Evolutionary conservation across 2,113 vertebrate genomes (phyloP).

Genomic region (Myrmecobius fasciatus): DNA sequence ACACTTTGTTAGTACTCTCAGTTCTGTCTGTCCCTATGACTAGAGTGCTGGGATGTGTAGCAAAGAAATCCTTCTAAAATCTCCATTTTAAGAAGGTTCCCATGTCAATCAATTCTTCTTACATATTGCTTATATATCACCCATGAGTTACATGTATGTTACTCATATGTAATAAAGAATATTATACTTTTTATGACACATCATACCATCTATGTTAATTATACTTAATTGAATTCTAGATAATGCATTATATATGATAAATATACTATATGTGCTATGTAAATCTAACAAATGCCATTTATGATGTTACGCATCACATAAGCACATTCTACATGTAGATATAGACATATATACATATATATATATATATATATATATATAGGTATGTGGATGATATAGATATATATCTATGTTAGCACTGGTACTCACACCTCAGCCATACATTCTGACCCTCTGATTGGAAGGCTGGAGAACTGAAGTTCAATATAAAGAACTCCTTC

Average conservation of each 20-base stretch:
- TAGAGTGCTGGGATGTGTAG: too few species aligned
- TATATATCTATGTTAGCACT: background rate
- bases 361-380: background rate
- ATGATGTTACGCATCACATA: background rate
- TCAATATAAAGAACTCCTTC: background rate
- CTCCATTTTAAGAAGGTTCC: too few species aligned
- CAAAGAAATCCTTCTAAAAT: too few species aligned
- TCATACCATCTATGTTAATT: background rate
- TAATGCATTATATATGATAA: background rate
- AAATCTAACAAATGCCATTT: background rate
- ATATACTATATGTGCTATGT: background rate
- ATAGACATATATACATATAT: background rate
- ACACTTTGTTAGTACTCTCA: too few species aligned
- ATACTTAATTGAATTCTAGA: background rate
- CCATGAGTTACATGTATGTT: background rate
- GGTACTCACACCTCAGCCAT: background rate
- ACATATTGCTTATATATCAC: background rate
- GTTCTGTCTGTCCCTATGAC: too few species aligned
- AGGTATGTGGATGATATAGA: background rate
- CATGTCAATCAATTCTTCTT: too few species aligned
- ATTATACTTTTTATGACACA: background rate
- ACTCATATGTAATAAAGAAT: background rate
- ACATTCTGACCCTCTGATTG: background rate
- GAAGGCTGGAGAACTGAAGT: background rate
- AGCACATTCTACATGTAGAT: background rate